Conservation (phyloP, 2,888 invertebrate species). For the Rotaria magnacalcarata region DNA sequence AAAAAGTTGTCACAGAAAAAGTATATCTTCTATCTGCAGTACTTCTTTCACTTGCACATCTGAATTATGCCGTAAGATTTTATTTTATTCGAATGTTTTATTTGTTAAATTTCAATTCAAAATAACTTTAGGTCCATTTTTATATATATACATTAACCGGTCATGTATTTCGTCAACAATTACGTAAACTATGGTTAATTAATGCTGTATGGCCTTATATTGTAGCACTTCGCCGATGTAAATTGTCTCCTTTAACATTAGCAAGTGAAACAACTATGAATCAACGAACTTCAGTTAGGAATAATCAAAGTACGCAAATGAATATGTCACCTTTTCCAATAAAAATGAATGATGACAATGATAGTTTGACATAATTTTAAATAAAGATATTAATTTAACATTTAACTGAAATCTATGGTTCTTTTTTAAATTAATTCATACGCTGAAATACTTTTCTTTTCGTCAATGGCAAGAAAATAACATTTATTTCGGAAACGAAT, state of each 20-base stretch:
- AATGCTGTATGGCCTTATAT: background rate
- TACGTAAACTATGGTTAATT: background rate
- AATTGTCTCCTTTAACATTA: background rate
- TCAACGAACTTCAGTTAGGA: background rate
- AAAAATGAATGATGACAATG: no score
- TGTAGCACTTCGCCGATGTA: background rate
- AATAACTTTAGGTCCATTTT: background rate
- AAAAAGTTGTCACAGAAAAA: background rate
- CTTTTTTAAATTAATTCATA: no score
- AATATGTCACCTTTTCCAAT: background rate
- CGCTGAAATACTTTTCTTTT: no score
- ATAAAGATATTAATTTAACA: no score
- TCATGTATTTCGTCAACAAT: constrained; percentile 28
- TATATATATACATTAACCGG: constrained; percentile 15
- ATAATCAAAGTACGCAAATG: background rate
- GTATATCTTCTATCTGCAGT: background rate
- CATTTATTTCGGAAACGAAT: no score
- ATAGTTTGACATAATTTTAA: no score
- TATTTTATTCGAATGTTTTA: background rate
- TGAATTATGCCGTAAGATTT: constrained; percentile 22
- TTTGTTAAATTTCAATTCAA: background rate
- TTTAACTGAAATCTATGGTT: no score
- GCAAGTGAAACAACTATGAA: background rate
- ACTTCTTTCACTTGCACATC: background rate
- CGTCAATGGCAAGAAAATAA: no score